A percentile compares a stretch with the other conserved stretches of the same genome.
These are phyloP conservation scores for Apostichopus californicus DNA, from an alignment of 35 echinoderm and acorn worm species.

Conservation along the genomic window DNA sequence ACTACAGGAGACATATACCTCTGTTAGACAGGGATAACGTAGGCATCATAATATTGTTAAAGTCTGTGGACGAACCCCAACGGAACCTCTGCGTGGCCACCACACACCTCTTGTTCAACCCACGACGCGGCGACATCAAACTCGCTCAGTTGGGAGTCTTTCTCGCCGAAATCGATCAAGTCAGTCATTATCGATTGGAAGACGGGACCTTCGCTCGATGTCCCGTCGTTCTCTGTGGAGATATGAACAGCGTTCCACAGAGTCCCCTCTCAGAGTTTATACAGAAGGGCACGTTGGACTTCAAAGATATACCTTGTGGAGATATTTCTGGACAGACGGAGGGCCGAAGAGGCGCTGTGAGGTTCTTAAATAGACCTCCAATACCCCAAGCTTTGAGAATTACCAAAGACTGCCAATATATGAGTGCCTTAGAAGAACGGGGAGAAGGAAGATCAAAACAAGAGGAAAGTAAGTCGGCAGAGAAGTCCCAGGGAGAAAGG, in stretches of 20 bases:
- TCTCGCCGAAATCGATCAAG: constrained; percentile 88
- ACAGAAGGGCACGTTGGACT: constrained; percentile 52
- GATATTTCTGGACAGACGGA: constrained; percentile 77
- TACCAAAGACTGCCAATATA: constrained; percentile 70
- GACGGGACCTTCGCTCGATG: constrained; percentile 29
- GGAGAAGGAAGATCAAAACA: background rate
- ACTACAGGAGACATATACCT: constrained; percentile 38
- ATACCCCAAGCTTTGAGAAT: constrained; percentile 70
- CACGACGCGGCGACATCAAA: constrained; percentile 91
- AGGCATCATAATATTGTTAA: constrained; percentile 68
- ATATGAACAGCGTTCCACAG: constrained; percentile 88
- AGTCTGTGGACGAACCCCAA: constrained; percentile 35
- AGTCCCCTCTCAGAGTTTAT: constrained; percentile 80
- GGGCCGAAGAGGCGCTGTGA: background rate
- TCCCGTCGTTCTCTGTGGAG: constrained; percentile 90
- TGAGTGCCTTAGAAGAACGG: constrained; percentile 13
- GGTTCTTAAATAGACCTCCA: constrained; percentile 53
- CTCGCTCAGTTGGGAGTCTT: constrained; percentile 87
- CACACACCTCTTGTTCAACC: constrained; percentile 95
- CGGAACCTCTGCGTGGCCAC: constrained; percentile 81
- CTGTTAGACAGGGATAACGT: constrained; percentile 94
- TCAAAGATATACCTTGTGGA: constrained; percentile 46
- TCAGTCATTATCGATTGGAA: constrained; percentile 24
- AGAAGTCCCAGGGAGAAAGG: background rate
- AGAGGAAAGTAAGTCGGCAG: background rate